A percentile compares a stretch with the other conserved stretches of the same genome.
phyloP scores from a whole-genome alignment of 2,888 invertebrate genomes.

The Hofmannophila pseudospretella region DNA sequence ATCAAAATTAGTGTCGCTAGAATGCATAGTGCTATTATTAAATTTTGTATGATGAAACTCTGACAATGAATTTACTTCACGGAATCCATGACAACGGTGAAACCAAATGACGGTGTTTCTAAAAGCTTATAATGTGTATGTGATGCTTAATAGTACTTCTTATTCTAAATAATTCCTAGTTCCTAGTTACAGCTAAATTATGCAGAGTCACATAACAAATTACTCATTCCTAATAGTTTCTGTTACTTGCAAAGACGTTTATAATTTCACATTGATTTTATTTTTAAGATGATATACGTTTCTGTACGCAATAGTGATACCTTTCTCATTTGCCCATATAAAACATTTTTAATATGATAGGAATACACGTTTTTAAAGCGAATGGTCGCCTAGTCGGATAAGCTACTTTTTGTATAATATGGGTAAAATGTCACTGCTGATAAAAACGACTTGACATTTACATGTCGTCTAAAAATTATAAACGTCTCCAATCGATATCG shows the following conservation, averaged over 20 bases:
- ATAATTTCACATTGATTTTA: constrained; percentile 9
- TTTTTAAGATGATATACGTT: too few species aligned
- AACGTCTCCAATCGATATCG: too few species aligned
- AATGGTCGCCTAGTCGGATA: too few species aligned
- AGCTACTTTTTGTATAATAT: too few species aligned
- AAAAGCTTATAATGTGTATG: constrained; percentile 26
- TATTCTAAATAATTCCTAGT: constrained; percentile 12
- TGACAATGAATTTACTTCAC: background rate
- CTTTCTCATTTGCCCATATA: too few species aligned
- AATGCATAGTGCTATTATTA: constrained; percentile 31
- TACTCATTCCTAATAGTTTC: constrained; percentile 20
- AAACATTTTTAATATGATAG: too few species aligned
- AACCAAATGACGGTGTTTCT: constrained; percentile 54
- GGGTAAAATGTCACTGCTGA: too few species aligned
- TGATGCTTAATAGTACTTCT: background rate
- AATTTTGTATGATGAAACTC: constrained; percentile 10
- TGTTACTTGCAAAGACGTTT: constrained; percentile 13
- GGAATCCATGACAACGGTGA: constrained; percentile 20
- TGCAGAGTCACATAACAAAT: constrained; percentile 29
- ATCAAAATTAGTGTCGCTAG: constrained; percentile 18
- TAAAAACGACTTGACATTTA: too few species aligned
- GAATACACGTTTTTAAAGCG: background rate
- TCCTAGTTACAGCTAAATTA: constrained; percentile 30
- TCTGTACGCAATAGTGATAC: too few species aligned
- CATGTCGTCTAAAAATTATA: too few species aligned